Base-by-base conservation (phyloP, 2,888 invertebrate species). In the Patella caerulea region DNA sequence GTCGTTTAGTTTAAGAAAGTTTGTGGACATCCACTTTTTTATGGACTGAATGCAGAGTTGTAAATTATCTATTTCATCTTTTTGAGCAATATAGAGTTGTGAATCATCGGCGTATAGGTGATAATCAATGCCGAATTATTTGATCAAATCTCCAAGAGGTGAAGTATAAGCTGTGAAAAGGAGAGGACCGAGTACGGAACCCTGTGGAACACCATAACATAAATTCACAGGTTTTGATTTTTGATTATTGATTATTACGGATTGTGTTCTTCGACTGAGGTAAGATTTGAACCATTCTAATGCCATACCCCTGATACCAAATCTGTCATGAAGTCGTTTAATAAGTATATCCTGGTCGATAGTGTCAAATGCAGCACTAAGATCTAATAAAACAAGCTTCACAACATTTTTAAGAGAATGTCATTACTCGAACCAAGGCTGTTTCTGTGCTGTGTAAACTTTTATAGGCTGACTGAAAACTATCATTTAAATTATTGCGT, bases 241-340 rank as follows among this genome's bases (percentile, higher is more conserved):
- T 65, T 65, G 11, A 65, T 24, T n/a, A 3, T 65, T 65, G 11
- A 65, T 24, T n/a, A 3, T 65, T 9, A 65, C 65, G 24, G 9
- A 19, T 17, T 65, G 65, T n/a, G 19, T 65, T 65, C 65, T n/a
- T 65, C 12, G n/a, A n/a, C n/a, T 65, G 65, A 2, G n/a, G 24
- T 65, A 65, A 65, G n/a, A n/a, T 24, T n/a, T 24, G 3, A 65
- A 65, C 65, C 65, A 65, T n/a, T 65, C 24, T 24, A 65, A 24
- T 19, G 65, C 65, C n/a, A 24, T 19, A 65, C 65, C n/a, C 11
- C 24, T 65, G 3, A 65, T 65, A 65, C 19, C 65, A 65, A n/a
- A 65, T 65, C 65, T 19, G n/a, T n/a, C 65, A 65, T n/a, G 12
- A n/a, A n/a, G 65, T 11, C n/a, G 65, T 65, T 65, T 65, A n/a